Conservation (phyloP, 2,888 invertebrate genomes). For the Chorisops tibialis region DNA sequence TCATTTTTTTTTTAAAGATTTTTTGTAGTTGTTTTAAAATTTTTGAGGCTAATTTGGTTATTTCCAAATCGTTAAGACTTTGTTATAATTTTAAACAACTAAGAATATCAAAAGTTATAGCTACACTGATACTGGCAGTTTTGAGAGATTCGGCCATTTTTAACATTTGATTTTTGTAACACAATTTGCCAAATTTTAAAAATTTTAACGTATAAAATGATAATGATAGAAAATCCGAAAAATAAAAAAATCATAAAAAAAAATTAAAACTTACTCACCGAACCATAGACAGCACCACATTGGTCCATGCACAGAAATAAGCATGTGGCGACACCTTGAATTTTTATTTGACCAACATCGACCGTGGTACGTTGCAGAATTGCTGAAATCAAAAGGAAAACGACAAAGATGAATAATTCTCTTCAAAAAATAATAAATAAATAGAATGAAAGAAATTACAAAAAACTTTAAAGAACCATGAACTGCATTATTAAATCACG, state of each 20-base stretch:
- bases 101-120: too few relatives aligned
- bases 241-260: constrained; percentile 19
- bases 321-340: constrained; percentile 83
- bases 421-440: not conserved
- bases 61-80: too few relatives aligned
- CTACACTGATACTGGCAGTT: too few relatives aligned
- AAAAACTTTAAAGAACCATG: not conserved
- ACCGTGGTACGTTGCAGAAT: constrained; percentile 68
- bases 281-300: constrained; percentile 81
- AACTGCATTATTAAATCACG: not conserved
- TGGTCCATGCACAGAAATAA: constrained; percentile 86
- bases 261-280: constrained; percentile 64
- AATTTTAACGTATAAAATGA: too few relatives aligned
- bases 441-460: not conserved
- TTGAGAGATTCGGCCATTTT: too few relatives aligned
- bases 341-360: constrained; percentile 77
- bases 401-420: not conserved
- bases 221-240: too few relatives aligned
- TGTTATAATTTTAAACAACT: too few relatives aligned
- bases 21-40: too few relatives aligned
- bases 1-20: too few relatives aligned
- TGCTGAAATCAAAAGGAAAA: constrained; percentile 57
- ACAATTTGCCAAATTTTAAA: too few relatives aligned
- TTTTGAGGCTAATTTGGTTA: too few relatives aligned
- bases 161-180: too few relatives aligned